Base-by-base conservation (phyloP, 2,797 vertebrate species). In the Cyprinella venusta region DNA sequence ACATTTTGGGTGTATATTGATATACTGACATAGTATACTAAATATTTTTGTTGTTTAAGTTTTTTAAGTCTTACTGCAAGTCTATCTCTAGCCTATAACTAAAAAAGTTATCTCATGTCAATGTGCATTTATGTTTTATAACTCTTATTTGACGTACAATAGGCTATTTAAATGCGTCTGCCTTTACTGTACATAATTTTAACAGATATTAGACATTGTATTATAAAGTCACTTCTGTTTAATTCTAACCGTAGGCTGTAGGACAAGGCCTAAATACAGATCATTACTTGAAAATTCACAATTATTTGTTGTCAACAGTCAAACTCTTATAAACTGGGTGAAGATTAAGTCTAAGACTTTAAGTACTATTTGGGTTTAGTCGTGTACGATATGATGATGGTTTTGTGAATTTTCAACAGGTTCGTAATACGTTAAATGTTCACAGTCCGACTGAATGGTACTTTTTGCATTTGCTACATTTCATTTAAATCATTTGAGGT, bases 251-350 rank as follows among this genome's bases (percentile, higher is more conserved):
- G 8, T 50, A 26, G 7, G 40, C 40, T 68, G 81, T 76, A 68
- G 61, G 81, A 50, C 71, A 76, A 76, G 24, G 50, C 38, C 81
- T 76, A 10, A 67, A 1, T 18, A n/a, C 8, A n/a, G 1, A 38
- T 24, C 5, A 8, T 24, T 76, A 19, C 42, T 15, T 65, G 0
- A 65, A 33, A 21, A 52, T 65, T 65, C 7, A 40, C 40, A 26
- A 24, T 26, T 1, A 52, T 82, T 19, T 76, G 38, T n/a, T 59
- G 1, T 33, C 15, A 1, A 76, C 4, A 75, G 15, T 5, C 16
- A 74, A 61, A 64, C 61, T 56, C 5, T 59, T 59, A 5, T 12
- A 76, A 82, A 56, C 24, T 76, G 2, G 2, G 48, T 33, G 24
- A 82, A 69, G 36, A 50, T 48, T n/a, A 26, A n/a, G 59, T 3